Conservation (phyloP, 2,113 vertebrate genomes). For the Festucalex cinctus region DNA sequence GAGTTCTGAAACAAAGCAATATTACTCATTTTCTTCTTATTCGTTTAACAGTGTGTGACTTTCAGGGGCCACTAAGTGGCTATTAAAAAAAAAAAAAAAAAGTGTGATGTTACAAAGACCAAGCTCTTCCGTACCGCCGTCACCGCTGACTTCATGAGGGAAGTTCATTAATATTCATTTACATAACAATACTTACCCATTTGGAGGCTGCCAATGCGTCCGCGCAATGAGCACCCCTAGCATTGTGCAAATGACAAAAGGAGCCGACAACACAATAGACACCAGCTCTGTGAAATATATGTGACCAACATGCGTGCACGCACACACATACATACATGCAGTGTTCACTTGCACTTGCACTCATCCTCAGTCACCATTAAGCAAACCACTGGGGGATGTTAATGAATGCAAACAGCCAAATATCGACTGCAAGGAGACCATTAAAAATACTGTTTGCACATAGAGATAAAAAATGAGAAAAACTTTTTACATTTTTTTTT, state of each 20-base stretch:
- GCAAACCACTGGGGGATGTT: not conserved
- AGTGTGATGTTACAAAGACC: not conserved
- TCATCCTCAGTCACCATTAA: constrained; percentile 6
- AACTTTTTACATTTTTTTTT: not conserved
- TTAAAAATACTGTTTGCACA: not conserved
- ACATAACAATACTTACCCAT: constrained; percentile 47
- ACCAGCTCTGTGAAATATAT: constrained; percentile 34
- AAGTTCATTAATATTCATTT: constrained; percentile 58
- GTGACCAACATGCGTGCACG: constrained; percentile 22
- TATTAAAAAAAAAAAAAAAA: not conserved
- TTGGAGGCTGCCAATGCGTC: constrained; percentile 41
- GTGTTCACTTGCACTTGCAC: constrained; percentile 4
- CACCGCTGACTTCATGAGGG: constrained; percentile 28
- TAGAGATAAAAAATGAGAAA: not conserved
- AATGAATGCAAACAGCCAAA: not conserved
- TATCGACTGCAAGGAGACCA: too few species aligned
- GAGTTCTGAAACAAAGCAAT: constrained; percentile 12
- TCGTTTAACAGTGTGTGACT: not conserved
- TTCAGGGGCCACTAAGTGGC: not conserved
- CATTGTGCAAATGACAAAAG: constrained; percentile 48
- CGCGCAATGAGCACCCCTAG: constrained; percentile 35
- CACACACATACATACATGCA: not conserved
- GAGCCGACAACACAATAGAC: constrained; percentile 42
- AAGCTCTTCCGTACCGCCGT: constrained; percentile 10
- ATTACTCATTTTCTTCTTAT: not conserved